Evolutionary conservation across 2,888 invertebrate genomes (phyloP), one percentile per base, ranked within the genome.

Genomic region (Drosophila borealis): DNA sequence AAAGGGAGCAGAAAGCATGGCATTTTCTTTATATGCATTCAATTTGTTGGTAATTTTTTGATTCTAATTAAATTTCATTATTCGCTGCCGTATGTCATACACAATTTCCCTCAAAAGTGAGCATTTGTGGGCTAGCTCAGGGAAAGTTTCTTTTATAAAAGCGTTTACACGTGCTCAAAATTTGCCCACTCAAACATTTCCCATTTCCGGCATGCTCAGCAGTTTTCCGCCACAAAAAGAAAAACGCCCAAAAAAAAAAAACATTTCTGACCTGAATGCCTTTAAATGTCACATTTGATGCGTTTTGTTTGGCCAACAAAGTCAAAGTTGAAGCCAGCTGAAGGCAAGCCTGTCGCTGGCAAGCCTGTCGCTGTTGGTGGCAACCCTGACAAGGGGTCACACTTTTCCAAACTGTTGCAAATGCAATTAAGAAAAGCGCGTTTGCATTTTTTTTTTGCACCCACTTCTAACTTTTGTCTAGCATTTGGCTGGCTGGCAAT

Each of bases 391-490:
- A 57, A 60, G 65, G 66, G 41, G 63, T 59, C 78, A 71, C 36
- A 65, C 29, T 29, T 29, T 8, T 8, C 8, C 29, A 65, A 74
- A 72, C 57, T 69, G 88, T 71, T 84, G 85, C 81, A 68, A 77
- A 73, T 78, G 88, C 79, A 78, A 82, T 84, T 88, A 82, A 63
- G 76, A 78, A 64, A 44, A n/a, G 8, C 36, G 33, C 42, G 25
- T 19, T 49, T 42, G 19, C 61, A 61, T 59, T 74, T 46, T 46
- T 34, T 36, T 29, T 45, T 11, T n/a, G 13, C 10, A 10, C 13
- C 55, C 34, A n/a, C 17, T 11, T 29, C 29, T 29, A 29, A 29
- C 29, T 8, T 8, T 29, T 29, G 29, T 29, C 36, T 17, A 36
- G 25, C 17, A 34, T 14, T 66, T 48, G 34, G 42, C 33, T 39